Conservation (phyloP, 2,888 invertebrate species). For the Chaetogeoica ovagalla region DNA sequence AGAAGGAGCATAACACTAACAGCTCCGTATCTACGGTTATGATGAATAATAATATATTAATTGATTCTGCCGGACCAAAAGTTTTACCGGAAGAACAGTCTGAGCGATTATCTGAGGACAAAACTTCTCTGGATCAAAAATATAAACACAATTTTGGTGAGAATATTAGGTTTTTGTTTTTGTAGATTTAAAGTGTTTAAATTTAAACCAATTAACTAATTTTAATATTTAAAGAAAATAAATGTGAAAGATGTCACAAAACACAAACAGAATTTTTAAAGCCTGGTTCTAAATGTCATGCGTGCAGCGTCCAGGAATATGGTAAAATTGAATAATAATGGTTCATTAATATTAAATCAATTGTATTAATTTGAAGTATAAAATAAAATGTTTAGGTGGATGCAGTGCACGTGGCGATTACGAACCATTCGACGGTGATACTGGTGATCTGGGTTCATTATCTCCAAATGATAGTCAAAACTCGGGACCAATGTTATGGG, state of each 20-base stretch:
- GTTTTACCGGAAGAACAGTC: constrained; percentile 50
- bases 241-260: constrained; percentile 41
- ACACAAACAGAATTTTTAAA: constrained; percentile 27
- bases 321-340: constrained; percentile 11
- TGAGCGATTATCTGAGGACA: constrained; percentile 44
- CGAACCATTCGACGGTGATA: constrained; percentile 42
- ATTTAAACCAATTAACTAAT: background rate
- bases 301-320: constrained; percentile 38
- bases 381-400: constrained; percentile 56
- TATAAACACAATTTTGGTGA: constrained; percentile 31
- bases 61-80: constrained; percentile 49
- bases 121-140: constrained; percentile 29
- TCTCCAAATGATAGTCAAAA: constrained; percentile 65
- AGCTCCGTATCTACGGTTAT: constrained; percentile 43
- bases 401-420: constrained; percentile 48
- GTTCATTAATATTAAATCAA: background rate
- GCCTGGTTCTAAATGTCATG: constrained; percentile 37
- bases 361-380: background rate
- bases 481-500: constrained; percentile 75
- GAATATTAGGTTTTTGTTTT: background rate
- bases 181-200: background rate
- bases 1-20: constrained; percentile 45
- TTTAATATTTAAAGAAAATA: constrained; percentile 34
- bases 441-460: constrained; percentile 58
- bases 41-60: constrained; percentile 48